phyloP scores from a whole-genome alignment of 2,888 invertebrate species.

The Xestia xanthographa region DNA sequence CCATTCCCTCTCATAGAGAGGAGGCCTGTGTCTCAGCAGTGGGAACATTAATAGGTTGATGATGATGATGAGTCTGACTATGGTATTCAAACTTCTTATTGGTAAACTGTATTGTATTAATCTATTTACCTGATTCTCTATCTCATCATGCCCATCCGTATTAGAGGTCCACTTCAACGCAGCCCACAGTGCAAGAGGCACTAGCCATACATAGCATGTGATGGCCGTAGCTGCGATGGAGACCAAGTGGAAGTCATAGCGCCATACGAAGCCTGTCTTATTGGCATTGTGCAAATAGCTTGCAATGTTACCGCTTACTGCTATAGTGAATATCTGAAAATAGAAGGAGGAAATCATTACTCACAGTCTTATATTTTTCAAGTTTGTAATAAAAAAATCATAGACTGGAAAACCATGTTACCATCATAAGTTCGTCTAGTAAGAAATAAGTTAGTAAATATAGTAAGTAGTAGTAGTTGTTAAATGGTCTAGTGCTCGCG shows the following conservation, averaged over 20 bases:
- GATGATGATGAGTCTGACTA: background rate
- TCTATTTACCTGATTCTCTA: conserved; percentile 91
- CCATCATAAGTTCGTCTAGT: background rate
- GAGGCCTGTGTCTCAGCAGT: no score
- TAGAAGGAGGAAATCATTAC: background rate
- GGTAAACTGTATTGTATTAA: background rate
- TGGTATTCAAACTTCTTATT: background rate
- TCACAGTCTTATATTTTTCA: no score
- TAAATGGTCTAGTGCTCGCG: background rate
- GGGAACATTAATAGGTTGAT: no score
- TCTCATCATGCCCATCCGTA: conserved; percentile 90
- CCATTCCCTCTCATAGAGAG: no score
- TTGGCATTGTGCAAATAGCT: conserved; percentile 96
- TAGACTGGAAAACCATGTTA: no score
- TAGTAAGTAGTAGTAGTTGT: background rate
- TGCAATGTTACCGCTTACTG: conserved; percentile 98
- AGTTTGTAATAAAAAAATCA: no score
- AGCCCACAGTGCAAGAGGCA: conserved; percentile 96
- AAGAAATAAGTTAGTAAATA: no score
- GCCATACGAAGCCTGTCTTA: conserved; percentile 93
- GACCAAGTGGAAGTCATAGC: conserved; percentile 97
- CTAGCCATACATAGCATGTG: conserved; percentile 96
- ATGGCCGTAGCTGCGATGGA: conserved; percentile 98
- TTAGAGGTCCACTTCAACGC: conserved; percentile 95
- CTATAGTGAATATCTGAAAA: conserved; percentile 96